These are phyloP conservation scores for Pectinophora gossypiella DNA, from an alignment of 1,140 invertebrate species.

Conservation along the genomic window DNA sequence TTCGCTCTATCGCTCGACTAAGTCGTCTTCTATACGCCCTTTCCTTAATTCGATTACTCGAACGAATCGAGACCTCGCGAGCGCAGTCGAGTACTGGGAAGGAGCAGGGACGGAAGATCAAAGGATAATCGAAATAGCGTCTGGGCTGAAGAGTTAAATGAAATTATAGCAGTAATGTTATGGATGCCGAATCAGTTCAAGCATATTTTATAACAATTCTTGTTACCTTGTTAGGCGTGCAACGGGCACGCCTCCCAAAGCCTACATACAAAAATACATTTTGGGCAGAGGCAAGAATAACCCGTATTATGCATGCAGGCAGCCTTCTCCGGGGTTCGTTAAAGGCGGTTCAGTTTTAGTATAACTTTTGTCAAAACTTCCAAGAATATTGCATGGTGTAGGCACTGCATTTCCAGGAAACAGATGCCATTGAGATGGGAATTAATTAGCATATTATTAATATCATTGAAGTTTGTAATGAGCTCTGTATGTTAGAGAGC, in stretches of 20 bases:
- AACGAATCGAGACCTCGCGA: conserved; percentile 25
- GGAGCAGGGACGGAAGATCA: conserved; percentile 28
- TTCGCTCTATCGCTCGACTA: conserved; percentile 30
- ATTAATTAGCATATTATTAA: no score
- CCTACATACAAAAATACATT: neutral
- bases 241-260: neutral
- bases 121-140: conserved; percentile 19
- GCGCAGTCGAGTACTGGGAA: conserved; percentile 15
- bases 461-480: no score
- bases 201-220: neutral
- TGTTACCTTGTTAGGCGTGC: neutral
- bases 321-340: neutral
- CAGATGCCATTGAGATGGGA: no score
- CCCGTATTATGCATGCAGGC: neutral
- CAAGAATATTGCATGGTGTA: neutral
- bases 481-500: no score
- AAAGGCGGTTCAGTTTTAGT: neutral
- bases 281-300: neutral
- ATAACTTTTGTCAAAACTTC: neutral
- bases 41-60: conserved; percentile 40
- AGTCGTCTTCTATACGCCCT: conserved; percentile 25
- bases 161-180: no score
- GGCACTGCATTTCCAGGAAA: neutral
- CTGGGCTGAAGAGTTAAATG: no score
- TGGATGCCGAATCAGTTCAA: no score